Base-by-base conservation (phyloP, 2,113 vertebrate species). In the Oreochromis aureus region DNA sequence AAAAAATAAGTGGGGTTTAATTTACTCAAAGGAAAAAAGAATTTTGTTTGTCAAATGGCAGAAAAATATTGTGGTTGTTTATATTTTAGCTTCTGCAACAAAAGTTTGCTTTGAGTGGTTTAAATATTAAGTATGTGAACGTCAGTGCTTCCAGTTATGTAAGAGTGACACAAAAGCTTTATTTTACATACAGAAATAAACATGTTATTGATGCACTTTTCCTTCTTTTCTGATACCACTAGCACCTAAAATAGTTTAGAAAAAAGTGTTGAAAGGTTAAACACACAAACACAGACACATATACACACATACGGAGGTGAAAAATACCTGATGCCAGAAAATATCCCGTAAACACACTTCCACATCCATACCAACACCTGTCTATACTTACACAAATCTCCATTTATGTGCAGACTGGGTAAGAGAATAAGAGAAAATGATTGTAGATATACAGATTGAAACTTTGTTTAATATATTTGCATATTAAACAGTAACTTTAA, bases 341-440 rank as follows among this genome's bases (percentile, higher is more conserved):
- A 48, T 48, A 30, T 48, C 22, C 0, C 1, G 24, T 48, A 48
- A 48, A 48, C 71, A 30, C 44, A 30, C 41, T 48, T 76, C 15
- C 69, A 0, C 69, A 46, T 18, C 41, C 41, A 46, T 0, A 27
- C 69, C 22, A 27, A 18, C 69, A 46, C 7, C 22, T 30, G 9
- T 76, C 6, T 11, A 30, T 76, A 30, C 24, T 48, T 30, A 27
- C 39, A 73, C 0, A 76, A 48, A 30, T 27, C 41, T 76, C 22
- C 4, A 11, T 48, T 76, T 48, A 19, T 30, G 44, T 76, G 41
- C 41, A 76, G 27, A 51, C 71, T 19, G 44, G 24, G 44, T 48
- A 76, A 76, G 44, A 32, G 24, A 19, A 76, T 51, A 51, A 32
- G 12, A 85, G 41, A 24, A 51, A 19, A 63, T 10, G 6, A 18